These are phyloP conservation scores for Burhinus oedicnemus DNA, from an alignment of 2,113 vertebrate species.

Conservation along the genomic window DNA sequence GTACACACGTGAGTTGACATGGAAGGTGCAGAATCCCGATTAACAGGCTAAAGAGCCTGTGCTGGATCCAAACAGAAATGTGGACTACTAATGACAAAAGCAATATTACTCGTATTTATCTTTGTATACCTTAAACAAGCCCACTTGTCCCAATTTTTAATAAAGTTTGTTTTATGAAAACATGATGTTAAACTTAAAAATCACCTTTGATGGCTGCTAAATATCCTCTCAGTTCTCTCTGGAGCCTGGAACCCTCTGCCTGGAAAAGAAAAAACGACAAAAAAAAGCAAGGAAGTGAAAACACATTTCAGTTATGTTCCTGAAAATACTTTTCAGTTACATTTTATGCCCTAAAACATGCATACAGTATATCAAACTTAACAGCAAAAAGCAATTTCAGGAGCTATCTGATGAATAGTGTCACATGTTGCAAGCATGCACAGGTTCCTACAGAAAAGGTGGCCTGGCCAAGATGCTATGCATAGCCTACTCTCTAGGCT, in stretches of 20 bases:
- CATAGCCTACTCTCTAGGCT: neutral
- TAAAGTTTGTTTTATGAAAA: neutral
- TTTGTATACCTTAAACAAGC: neutral
- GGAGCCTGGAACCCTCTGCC: conserved; percentile 93
- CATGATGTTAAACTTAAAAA: neutral
- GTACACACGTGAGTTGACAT: neutral
- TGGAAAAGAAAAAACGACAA: conserved; percentile 65
- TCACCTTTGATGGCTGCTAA: conserved; percentile 97
- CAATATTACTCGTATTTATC: neutral
- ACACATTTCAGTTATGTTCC: neutral
- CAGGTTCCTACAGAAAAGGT: neutral
- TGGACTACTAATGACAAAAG: neutral
- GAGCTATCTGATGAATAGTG: neutral
- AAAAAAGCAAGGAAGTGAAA: neutral
- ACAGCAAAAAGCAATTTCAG: neutral
- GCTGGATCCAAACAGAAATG: neutral
- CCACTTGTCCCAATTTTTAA: neutral
- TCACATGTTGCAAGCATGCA: neutral
- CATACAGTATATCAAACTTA: neutral
- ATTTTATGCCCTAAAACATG: neutral
- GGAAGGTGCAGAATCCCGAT: neutral
- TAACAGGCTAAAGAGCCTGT: neutral
- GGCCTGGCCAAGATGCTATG: neutral
- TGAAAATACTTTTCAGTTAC: neutral
- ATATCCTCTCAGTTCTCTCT: conserved; percentile 93